Evolutionary conservation across 1,140 invertebrate species (phyloP).

Genomic region (Lepidotrigona ventralis): DNA sequence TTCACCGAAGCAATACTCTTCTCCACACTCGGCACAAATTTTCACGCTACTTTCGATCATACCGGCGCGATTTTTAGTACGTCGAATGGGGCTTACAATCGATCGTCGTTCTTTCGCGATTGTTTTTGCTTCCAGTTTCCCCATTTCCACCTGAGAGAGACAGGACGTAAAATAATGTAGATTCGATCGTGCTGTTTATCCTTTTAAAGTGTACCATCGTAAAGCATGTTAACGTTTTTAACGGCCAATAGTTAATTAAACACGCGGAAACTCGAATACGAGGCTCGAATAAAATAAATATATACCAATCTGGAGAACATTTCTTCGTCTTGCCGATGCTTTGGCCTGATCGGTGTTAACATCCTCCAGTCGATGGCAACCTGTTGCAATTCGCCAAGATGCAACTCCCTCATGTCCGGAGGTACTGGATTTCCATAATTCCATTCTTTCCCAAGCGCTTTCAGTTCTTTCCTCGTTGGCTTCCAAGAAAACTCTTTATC

Average conservation of each 20-base stretch:
- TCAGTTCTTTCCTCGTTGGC: slow-evolving; percentile 84
- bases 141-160: slow-evolving; percentile 85
- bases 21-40: slow-evolving; percentile 89
- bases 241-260: background rate
- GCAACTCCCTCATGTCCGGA: slow-evolving; percentile 88
- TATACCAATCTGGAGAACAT: slow-evolving; percentile 87
- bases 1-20: slow-evolving; percentile 90
- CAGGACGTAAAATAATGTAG: background rate
- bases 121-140: slow-evolving; percentile 88
- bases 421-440: slow-evolving; percentile 90
- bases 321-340: slow-evolving; percentile 90
- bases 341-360: slow-evolving; percentile 92
- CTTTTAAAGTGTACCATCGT: too few species aligned
- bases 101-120: slow-evolving; percentile 84
- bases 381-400: slow-evolving; percentile 88
- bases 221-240: too few species aligned
- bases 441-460: slow-evolving; percentile 82
- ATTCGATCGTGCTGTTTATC: background rate
- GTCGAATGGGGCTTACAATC: slow-evolving; percentile 83
- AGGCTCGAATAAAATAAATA: slow-evolving; percentile 22
- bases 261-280: background rate
- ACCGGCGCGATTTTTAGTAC: slow-evolving; percentile 88
- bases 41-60: slow-evolving; percentile 88
- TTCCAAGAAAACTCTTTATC: slow-evolving; percentile 84
- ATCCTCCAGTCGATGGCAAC: slow-evolving; percentile 97